Evolutionary conservation across 1,140 invertebrate genomes (phyloP), one percentile per base, ranked within the genome.

Genomic region (Achatina immaculata): DNA sequence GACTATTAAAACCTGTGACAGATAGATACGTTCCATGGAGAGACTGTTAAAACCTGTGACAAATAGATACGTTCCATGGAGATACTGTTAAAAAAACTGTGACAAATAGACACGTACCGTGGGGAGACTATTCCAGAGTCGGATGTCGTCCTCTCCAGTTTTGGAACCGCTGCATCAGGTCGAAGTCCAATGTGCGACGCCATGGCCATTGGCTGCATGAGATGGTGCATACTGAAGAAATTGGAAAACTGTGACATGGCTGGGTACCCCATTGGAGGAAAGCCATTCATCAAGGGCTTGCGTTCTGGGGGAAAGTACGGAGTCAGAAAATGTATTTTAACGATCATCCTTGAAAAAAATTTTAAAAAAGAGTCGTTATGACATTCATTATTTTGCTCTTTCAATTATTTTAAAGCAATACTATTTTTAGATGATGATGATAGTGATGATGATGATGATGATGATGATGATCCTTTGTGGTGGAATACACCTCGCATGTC

Each of bases 161-260:
- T 78, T 36, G 62, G 58, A 14, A 66, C 42, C 31, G 28, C 76
- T 3, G 58, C 28, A 40, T 78, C 58, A 24, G 76, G 65, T 43
- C 76, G 24, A 4, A 78, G 76, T 19, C 76, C 76, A 48, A 78
- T 78, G 62, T 78, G 76, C 7, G 76, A 78, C 7, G 76, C 76
- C 76, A 78, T 78, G 0, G 76, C 76, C 76, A 78, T 78, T 38
- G 76, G 76, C 62, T 78, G 76, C 76, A 78, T 78, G 2, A 78
- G 62, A 31, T 78, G 76, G 42, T 78, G 76, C 76, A 78, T 78
- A 14, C 65, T 68, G 76, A 78, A 78, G 76, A 78, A 68, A 62
- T 78, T 78, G 2, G 76, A 68, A 40, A 78, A 78, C 76, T 78
- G 76, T 7, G 76, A 62, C 76, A 78, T 78, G 9, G 58, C 65